Conservation (phyloP, 2,797 vertebrate species). For the Megaceryle alcyon region DNA sequence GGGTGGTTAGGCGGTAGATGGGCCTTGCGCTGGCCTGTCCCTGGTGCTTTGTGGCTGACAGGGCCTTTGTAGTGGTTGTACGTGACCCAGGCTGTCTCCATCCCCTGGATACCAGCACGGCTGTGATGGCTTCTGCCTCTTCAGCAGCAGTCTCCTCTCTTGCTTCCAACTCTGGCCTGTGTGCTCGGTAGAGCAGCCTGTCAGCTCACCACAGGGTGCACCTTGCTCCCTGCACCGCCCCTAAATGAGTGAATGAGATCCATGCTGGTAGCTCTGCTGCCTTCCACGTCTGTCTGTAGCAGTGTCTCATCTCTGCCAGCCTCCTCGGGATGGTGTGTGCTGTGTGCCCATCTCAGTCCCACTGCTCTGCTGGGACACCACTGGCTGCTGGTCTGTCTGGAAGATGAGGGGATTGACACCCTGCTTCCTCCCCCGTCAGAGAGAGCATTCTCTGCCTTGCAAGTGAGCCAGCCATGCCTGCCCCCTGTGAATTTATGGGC, state of each 20-base stretch:
- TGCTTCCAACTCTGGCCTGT: neutral
- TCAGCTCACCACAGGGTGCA: neutral
- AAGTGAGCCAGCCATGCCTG: neutral
- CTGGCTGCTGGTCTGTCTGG: neutral
- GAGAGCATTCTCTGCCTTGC: neutral
- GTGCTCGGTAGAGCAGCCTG: neutral
- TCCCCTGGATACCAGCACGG: neutral
- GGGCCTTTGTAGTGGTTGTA: neutral
- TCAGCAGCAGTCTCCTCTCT: neutral
- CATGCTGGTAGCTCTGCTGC: neutral
- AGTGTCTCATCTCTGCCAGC: neutral
- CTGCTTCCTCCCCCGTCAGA: fast-evolving
- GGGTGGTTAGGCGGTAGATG: neutral
- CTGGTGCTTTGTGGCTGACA: neutral
- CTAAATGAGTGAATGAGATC: neutral
- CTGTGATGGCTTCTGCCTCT: neutral
- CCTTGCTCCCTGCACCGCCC: neutral
- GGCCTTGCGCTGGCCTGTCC: neutral
- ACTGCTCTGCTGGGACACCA: neutral
- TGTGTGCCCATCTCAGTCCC: neutral
- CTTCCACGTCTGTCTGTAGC: neutral
- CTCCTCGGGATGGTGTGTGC: neutral
- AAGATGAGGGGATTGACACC: neutral
- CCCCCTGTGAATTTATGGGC: neutral
- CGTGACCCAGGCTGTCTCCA: neutral